Evolutionary conservation across 2,888 invertebrate species (phyloP).

Genomic region (Amphipyra berbera): DNA sequence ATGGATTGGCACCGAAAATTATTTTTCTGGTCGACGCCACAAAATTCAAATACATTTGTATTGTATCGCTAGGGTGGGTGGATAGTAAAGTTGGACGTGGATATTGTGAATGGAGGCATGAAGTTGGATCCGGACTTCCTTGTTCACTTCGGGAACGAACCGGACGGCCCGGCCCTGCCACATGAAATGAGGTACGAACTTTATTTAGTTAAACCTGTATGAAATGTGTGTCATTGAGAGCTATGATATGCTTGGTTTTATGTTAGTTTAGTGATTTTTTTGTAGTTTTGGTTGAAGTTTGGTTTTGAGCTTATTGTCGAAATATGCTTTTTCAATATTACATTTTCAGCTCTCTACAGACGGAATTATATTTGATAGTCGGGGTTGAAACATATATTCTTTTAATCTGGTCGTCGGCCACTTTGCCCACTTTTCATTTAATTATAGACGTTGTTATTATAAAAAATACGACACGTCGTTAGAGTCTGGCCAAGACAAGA

Average conservation of each 20-base stretch:
- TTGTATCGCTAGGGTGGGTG: constrained; percentile 90
- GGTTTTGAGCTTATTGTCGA: no score
- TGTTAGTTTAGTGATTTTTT: constrained; percentile 11
- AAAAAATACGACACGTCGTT: no score
- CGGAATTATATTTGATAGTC: no score
- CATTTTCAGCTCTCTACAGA: no score
- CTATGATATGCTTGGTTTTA: constrained; percentile 7
- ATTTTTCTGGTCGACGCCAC: constrained; percentile 27
- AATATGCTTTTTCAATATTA: no score
- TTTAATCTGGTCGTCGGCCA: no score
- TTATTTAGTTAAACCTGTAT: constrained; percentile 44
- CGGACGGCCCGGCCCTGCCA: constrained; percentile 96
- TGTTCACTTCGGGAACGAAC: constrained; percentile 97
- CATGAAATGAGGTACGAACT: constrained; percentile 96
- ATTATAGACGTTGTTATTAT: no score
- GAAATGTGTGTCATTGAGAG: constrained; percentile 31
- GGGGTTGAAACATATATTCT: no score
- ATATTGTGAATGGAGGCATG: constrained; percentile 96
- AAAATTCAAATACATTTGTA: constrained; percentile 48
- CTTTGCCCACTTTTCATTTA: no score
- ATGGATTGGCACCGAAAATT: constrained; percentile 14
- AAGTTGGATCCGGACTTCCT: constrained; percentile 95
- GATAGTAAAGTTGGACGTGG: constrained; percentile 95
- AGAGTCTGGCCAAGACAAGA: no score
- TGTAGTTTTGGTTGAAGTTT: no score